Base-by-base conservation (phyloP, 2,113 vertebrate genomes). In the Speoplatyrhinus poulsoni region DNA sequence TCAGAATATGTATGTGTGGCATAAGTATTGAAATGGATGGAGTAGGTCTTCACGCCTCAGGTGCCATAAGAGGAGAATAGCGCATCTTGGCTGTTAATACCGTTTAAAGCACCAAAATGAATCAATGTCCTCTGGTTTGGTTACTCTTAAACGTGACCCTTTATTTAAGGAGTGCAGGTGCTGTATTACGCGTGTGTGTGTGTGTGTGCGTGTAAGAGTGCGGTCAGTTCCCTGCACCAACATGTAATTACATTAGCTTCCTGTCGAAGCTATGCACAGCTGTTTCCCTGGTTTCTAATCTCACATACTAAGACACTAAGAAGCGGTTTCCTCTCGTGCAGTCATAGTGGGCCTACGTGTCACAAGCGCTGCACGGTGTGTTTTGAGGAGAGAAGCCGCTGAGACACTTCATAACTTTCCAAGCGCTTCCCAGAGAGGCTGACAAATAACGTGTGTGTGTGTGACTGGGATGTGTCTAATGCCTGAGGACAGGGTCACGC, bases 231-330 rank as follows among this genome's bases (percentile, higher is more conserved):
- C 19, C 17, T 76, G 2, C 76, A 49, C 67, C 71, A 59, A 57
- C 76, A 50, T 85, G 54, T 88, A 87, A 90, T 90, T 91, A 87
- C 72, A 74, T 53, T 12, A n/a, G 50, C 86, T 83, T 82, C 75
- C 71, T 84, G 70, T 26, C 83, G 62, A 74, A 60, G 58, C 73
- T 79, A 76, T 48, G 79, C 76, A 86, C 89, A 85, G 83, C 87
- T 90, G 84, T 85, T 88, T 82, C 62, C 69, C 73, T 67, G 76
- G 46, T 56, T 87, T 87, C 77, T 87, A 83, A 85, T 85, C 63
- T 60, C 59, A 79, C 64, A 75, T 73, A 73, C 73, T 65, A 59
- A 15, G 48, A 46, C 54, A 49, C 60, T 61, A 72, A 70, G 62
- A 68, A 78, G 4, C 13, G 53, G 13, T 72, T 69, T 82, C 63